Base-by-base conservation (phyloP, 2,888 invertebrate species). In the Masnerella sp. region DNA sequence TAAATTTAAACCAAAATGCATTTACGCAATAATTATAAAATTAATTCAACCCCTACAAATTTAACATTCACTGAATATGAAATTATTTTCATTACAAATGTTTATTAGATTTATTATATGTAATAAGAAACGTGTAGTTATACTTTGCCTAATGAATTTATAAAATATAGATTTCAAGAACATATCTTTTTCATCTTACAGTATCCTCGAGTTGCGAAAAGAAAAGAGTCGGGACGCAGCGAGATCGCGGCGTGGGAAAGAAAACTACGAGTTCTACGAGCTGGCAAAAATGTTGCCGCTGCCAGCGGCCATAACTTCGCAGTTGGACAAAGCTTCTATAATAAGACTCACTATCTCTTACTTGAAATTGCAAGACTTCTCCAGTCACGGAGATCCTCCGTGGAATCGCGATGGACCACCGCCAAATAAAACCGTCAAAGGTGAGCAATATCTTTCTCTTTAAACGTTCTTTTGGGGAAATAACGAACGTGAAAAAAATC, bases 211-310 rank as follows among this genome's bases (percentile, higher is more conserved):
- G 88, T 90, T 97, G 73, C 92, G 97, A 77, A 97, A 97, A 89
- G 97, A 97, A 88, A 97, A 97, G 88, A 96, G 96, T 79, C 89
- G 97, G 82, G 97, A 97, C 87, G 97, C 97, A 38, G 97, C 97
- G 4, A 90, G 97, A 74, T 96, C 96, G 8, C 90, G 97, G 54
- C 91, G 97, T 32, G 96, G 97, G 72, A 96, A 97, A 85, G 98
- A 98, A 88, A 98, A 98, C 89, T 96, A 94, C 88, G 97, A 98
- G 90, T 98, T 97, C 89, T 96, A 97, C 89, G 96, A 97, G 90
- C 90, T 98, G 87, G 97, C 97, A 76, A 96, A 95, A 91, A 96
- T 95, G 97, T 91, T 95, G 88, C 97, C 95, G 20, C 91, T 94
- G 78, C 96, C 94, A 14, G 94, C 96, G 25, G 96, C 96, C 84